Base-by-base conservation (phyloP, 2,797 vertebrate genomes). In the Ctenopoma kingsleyae region DNA sequence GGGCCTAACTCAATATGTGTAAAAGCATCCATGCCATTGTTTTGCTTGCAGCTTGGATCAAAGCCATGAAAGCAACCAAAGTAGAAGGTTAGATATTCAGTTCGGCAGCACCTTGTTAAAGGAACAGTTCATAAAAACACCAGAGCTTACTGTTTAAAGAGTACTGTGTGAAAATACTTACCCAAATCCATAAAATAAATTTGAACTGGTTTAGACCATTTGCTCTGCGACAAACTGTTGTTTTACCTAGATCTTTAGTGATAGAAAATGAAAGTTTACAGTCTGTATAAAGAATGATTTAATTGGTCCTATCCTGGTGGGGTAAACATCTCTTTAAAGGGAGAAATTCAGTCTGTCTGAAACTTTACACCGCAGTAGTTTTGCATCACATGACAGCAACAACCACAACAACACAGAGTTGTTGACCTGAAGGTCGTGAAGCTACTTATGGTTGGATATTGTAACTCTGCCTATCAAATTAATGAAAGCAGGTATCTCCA, bases 1-100 rank as follows among this genome's bases (percentile, higher is more conserved):
- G 82, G 78, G 54, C 73, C 80, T 84, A 83, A 81, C 85, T 87
- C 80, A 86, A 82, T 87, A 85, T 87, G 78, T 87, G 84, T 89
- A 85, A 87, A 87, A 90, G 87, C 74, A 87, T 81, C 82, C 36
- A 20, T 67, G 67, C 67, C 59, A 81, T 86, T 90, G 83, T 79
- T 90, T 80, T 49, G 54, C 75, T 65, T 59, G 72, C 67, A 77
- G 71, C 80, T 86, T 87, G 89, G 88, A 90, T 78, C 71, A 71
- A 76, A 86, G 84, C 86, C 85, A 88, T 58, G 35, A 73, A 80
- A 52, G 72, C 51, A 51, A 46, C 53, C 60, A 36, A 65, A 84
- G 55, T 59, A 70, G 41, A 73, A 32, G 64, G 67, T 56, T 38
- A 75, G n/a, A 78, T 80, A 63, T 76, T 77, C 74, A 78, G 67